Percentiles rank a stretch among this genome's conserved stretches.
phyloP scores from a whole-genome alignment of 2,888 invertebrate species.

The Lepetodrilus schrolli region DNA sequence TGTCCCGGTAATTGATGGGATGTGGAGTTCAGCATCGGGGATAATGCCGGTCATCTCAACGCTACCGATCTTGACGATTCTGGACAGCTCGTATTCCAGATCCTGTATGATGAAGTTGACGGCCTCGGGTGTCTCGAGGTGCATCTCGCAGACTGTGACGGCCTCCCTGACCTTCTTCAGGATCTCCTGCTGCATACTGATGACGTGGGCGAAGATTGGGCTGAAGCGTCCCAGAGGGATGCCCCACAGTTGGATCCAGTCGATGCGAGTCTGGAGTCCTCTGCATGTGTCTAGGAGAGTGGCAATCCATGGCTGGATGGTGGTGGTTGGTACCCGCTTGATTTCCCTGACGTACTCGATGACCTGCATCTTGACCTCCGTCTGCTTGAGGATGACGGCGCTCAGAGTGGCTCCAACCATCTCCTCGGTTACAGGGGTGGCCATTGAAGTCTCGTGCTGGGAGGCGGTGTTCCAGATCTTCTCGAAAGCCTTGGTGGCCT shows the following conservation, averaged over 20 bases:
- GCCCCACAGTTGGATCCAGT: conserved; percentile 16
- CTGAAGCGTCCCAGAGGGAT: background rate
- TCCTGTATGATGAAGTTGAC: background rate
- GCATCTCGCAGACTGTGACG: background rate
- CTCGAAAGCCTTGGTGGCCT: conserved; percentile 8
- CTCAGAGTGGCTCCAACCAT: background rate
- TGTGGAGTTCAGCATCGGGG: background rate
- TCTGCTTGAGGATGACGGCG: background rate
- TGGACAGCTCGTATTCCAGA: background rate
- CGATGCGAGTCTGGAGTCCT: background rate
- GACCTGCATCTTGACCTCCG: background rate
- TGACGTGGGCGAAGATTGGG: background rate
- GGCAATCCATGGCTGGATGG: background rate
- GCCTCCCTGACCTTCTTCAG: background rate
- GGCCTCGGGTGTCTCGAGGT: background rate
- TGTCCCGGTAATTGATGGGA: too few species aligned
- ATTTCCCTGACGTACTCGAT: background rate
- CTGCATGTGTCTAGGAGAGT: background rate
- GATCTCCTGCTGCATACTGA: background rate
- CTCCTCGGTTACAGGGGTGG: background rate
- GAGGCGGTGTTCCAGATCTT: background rate
- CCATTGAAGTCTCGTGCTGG: background rate
- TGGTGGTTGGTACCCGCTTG: background rate
- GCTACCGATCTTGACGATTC: background rate
- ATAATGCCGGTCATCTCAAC: background rate